Percentiles rank a stretch among this genome's conserved stretches.
phyloP scores from a whole-genome alignment of 2,113 vertebrate genomes.

The Rattus norvegicus region DNA sequence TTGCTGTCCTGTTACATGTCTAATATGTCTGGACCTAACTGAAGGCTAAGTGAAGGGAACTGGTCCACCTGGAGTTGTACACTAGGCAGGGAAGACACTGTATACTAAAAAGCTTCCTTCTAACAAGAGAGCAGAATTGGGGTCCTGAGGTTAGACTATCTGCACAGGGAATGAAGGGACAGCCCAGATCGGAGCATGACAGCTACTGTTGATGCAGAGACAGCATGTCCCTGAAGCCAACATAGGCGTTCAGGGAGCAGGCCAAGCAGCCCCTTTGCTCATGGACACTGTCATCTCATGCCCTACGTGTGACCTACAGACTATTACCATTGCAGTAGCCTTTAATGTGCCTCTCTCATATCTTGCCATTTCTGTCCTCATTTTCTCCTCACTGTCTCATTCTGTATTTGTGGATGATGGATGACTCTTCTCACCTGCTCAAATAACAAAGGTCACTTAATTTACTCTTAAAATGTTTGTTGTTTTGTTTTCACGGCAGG shows the following conservation, averaged over 20 bases:
- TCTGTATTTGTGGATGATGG: not conserved
- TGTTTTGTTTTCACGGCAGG: constrained; percentile 25
- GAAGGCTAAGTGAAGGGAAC: not conserved
- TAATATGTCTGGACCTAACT: not conserved
- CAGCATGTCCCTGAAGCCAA: not conserved
- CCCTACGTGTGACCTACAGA: not conserved
- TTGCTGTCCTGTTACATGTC: not conserved
- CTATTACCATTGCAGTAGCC: not conserved
- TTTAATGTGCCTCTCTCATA: not conserved
- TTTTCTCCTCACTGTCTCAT: not conserved
- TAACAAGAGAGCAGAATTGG: not conserved
- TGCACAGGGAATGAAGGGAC: not conserved
- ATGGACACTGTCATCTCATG: not conserved
- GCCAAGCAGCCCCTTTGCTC: not conserved
- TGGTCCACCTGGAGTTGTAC: not conserved
- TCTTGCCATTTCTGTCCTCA: rapidly evolving
- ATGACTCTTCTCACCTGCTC: not conserved
- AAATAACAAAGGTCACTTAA: not conserved
- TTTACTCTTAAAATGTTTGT: constrained; percentile 6
- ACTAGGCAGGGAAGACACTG: rapidly evolving
- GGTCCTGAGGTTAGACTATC: not conserved
- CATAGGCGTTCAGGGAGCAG: not conserved
- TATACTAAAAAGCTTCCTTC: not conserved
- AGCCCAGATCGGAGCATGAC: not conserved
- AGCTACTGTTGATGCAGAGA: not conserved